These are phyloP conservation scores for Drosophila formosana DNA, from an alignment of 2,888 invertebrate species.

Conservation along the genomic window DNA sequence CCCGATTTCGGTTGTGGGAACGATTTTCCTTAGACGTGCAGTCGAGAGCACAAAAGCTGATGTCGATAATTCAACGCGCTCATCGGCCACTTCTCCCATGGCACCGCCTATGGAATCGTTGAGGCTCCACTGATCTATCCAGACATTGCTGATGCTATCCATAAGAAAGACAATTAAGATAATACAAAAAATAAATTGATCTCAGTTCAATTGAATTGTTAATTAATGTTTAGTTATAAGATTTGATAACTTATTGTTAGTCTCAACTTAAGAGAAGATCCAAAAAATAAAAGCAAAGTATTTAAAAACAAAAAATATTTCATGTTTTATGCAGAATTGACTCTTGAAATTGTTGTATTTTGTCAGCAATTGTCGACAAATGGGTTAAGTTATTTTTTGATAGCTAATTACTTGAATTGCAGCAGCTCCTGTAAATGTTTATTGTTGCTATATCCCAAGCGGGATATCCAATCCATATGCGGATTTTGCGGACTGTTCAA, in stretches of 20 bases:
- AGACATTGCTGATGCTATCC: constrained; percentile 60
- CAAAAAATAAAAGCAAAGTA: no score
- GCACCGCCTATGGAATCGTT: constrained; percentile 76
- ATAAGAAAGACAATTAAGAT: neutral
- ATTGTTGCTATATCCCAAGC: constrained; percentile 70
- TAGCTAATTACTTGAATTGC: constrained; percentile 68
- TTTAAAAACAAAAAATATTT: no score
- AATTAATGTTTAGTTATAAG: no score
- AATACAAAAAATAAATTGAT: no score
- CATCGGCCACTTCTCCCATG: constrained; percentile 73
- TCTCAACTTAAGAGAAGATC: no score
- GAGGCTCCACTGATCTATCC: constrained; percentile 69
- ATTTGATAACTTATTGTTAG: no score
- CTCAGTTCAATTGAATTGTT: no score
- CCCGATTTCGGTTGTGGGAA: constrained; percentile 54
- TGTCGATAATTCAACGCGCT: constrained; percentile 68
- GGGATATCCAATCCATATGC: constrained; percentile 72
- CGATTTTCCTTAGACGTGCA: constrained; percentile 57
- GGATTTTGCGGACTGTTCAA: constrained; percentile 61
- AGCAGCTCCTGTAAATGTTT: constrained; percentile 70
- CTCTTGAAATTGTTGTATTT: neutral
- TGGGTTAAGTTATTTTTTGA: neutral
- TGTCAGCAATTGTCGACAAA: neutral
- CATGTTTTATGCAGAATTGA: neutral
- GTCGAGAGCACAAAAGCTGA: constrained; percentile 57